Percentiles rank a stretch among this genome's conserved stretches.
Conservation (phyloP, 2,113 vertebrate genomes). For the Pygoscelis adeliae region DNA sequence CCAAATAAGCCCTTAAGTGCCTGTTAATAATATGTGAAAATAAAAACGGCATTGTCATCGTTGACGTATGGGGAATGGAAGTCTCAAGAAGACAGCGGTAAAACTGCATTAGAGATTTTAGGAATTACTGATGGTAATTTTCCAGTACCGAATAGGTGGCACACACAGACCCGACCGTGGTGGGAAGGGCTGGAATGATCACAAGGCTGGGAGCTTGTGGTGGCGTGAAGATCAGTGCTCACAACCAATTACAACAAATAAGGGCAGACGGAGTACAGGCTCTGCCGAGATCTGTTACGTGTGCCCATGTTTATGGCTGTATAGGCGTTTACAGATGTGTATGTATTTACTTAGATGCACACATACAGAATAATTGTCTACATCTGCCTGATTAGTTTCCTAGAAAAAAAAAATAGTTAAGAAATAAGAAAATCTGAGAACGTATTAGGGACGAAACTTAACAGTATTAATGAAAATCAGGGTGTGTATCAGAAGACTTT, state of each 20-base stretch:
- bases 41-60: neutral
- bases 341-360: neutral
- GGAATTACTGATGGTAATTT: neutral
- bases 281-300: neutral
- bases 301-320: neutral
- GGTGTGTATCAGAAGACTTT: neutral
- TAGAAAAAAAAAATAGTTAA: neutral
- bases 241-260: neutral
- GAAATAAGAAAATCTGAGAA: neutral
- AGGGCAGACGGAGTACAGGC: neutral
- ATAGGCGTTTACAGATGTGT: neutral
- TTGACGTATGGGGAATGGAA: neutral
- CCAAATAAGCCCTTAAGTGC: neutral
- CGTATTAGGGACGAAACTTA: neutral
- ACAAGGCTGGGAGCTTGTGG: neutral
- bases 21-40: neutral
- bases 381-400: neutral
- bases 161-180: neutral
- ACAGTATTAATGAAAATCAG: neutral
- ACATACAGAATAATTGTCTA: neutral
- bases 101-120: neutral
- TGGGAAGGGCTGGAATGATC: neutral
- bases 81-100: neutral
- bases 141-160: neutral
- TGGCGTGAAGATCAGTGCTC: neutral